These are phyloP conservation scores for Perizoma affinitatum DNA, from an alignment of 2,888 invertebrate species.

Conservation along the genomic window DNA sequence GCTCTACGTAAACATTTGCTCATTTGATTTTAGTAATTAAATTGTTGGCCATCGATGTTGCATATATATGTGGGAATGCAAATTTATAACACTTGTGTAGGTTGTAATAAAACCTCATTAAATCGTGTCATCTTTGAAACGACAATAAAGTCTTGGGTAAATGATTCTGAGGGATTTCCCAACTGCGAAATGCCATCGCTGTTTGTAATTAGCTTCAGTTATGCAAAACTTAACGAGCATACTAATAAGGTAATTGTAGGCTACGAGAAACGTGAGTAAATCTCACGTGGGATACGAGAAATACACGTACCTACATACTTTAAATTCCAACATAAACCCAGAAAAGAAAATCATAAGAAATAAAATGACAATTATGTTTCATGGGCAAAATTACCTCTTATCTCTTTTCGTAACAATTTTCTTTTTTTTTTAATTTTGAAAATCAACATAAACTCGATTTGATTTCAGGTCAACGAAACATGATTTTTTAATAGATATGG, in stretches of 20 bases:
- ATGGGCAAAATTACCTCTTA: neutral
- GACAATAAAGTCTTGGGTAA: conserved; percentile 38
- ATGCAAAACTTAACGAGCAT: conserved; percentile 47
- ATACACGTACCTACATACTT: conserved; percentile 2
- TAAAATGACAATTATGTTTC: conserved; percentile 17
- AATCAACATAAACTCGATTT: conserved; percentile 48
- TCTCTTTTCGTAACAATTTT: no score
- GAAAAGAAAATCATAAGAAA: conserved; percentile 10
- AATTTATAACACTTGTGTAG: conserved; percentile 1
- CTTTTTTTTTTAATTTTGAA: conserved; percentile 13
- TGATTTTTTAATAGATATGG: conserved; percentile 67
- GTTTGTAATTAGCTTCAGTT: conserved; percentile 42
- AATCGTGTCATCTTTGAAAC: conserved; percentile 34
- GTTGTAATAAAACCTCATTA: conserved; percentile 13
- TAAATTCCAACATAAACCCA: conserved; percentile 9
- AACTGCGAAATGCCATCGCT: conserved; percentile 51
- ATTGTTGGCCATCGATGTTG: neutral
- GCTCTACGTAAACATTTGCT: neutral
- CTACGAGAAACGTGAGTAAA: conserved; percentile 8
- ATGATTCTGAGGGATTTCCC: conserved; percentile 44
- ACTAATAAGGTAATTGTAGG: conserved; percentile 54
- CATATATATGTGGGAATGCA: conserved; percentile 16
- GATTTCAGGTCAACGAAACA: conserved; percentile 66
- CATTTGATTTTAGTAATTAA: conserved; percentile 3
- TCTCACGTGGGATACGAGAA: conserved; percentile 11